Percentiles rank a stretch among this genome's conserved stretches.
These are phyloP conservation scores for Montipora capitata DNA, from an alignment of 92 coral and sea anemone genomes.

Conservation along the genomic window DNA sequence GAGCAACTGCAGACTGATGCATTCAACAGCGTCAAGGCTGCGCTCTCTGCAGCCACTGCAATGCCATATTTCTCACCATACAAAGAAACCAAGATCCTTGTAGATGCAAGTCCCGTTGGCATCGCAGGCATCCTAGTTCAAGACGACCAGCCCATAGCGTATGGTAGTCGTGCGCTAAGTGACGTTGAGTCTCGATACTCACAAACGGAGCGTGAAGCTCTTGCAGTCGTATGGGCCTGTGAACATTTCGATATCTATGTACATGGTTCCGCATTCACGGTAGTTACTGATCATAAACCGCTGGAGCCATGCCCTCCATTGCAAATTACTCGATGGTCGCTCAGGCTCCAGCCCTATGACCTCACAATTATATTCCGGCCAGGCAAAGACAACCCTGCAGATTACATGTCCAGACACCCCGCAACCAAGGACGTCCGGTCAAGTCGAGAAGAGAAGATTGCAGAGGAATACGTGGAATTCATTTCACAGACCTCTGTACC, in stretches of 20 bases:
- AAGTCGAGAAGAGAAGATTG: too few species aligned
- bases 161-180: too few species aligned
- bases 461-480: too few species aligned
- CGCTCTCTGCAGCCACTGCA: conserved; percentile 46
- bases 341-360: conserved; percentile 51
- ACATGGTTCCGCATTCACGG: too few species aligned
- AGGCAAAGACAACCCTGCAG: conserved; percentile 65
- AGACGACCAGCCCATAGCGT: too few species aligned
- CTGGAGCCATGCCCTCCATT: too few species aligned
- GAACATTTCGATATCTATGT: too few species aligned
- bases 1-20: conserved; percentile 16
- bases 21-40: conserved; percentile 35
- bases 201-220: too few species aligned
- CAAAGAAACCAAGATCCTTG: conserved; percentile 39
- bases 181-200: too few species aligned
- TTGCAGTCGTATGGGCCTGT: too few species aligned
- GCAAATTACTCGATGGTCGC: conserved; percentile 51
- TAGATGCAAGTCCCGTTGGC: conserved; percentile 55
- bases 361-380: conserved; percentile 21
- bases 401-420: conserved; percentile 50
- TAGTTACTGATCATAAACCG: too few species aligned
- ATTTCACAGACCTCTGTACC: too few species aligned
- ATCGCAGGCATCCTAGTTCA: conserved; percentile 53
- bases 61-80: conserved; percentile 49
- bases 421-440: conserved; percentile 8